phyloP scores from a whole-genome alignment of 2,797 vertebrate genomes.

The Hylomyscus alleni region DNA sequence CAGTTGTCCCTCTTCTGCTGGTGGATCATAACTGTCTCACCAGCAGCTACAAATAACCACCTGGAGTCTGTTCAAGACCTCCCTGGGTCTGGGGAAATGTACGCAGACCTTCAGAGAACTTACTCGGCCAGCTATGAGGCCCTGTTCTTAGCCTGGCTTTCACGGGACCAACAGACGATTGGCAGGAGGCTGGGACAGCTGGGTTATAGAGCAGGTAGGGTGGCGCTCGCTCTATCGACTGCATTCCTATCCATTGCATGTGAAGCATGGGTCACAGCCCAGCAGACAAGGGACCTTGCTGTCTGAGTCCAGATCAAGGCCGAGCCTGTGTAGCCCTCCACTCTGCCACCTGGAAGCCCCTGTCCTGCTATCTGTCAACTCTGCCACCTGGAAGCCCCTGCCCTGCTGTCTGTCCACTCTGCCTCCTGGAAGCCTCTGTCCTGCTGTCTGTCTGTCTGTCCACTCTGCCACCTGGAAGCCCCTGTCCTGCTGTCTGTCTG shows the following conservation, averaged over 20 bases:
- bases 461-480: no score
- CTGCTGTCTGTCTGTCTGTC: no score
- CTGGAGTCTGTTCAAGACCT: not conserved
- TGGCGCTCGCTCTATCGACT: not conserved
- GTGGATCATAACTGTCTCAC: no score
- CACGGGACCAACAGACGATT: not conserved
- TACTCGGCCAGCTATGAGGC: not conserved
- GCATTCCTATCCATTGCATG: not conserved
- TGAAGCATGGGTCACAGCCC: not conserved
- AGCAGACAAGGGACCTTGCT: not conserved
- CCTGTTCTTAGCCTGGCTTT: not conserved
- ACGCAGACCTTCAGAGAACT: not conserved
- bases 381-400: no score
- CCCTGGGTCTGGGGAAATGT: no score
- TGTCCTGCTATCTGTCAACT: not conserved
- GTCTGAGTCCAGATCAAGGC: rapidly evolving
- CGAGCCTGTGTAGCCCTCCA: not conserved
- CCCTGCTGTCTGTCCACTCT: no score
- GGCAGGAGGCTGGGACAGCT: not conserved
- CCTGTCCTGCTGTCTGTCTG: no score
- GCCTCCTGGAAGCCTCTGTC: no score
- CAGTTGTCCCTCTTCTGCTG: no score
- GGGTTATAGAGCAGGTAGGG: not conserved
- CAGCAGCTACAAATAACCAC: not conserved
- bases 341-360: not conserved